Evolutionary conservation across 2,888 invertebrate genomes (phyloP).

Genomic region (Ceratothoa steindachneri): DNA sequence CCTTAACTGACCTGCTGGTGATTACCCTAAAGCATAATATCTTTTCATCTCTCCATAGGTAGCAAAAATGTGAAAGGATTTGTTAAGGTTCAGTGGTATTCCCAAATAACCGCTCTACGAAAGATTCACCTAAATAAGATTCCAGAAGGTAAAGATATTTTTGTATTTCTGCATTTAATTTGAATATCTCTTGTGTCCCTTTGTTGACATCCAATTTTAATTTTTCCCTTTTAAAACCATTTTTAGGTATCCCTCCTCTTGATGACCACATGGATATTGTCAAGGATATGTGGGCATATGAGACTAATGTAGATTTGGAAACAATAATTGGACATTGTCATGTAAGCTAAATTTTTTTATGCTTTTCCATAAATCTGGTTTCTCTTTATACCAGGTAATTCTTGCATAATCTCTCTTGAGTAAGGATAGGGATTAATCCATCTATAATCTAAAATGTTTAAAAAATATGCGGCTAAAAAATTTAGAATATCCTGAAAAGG

Average conservation of each 20-base stretch:
- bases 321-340: constrained; percentile 22
- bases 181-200: too few relatives aligned
- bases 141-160: neutral
- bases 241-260: constrained; percentile 23
- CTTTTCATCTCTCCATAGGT: neutral
- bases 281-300: constrained; percentile 29
- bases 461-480: too few relatives aligned
- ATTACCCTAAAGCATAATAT: too few relatives aligned
- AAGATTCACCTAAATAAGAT: neutral
- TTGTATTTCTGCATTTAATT: too few relatives aligned
- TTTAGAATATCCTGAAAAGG: too few relatives aligned
- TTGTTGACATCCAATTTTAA: too few relatives aligned
- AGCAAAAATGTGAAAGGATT: neutral
- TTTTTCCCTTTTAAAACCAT: neutral
- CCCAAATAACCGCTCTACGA: neutral
- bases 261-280: constrained; percentile 23
- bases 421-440: too few relatives aligned
- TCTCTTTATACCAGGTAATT: too few relatives aligned
- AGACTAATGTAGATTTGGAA: constrained; percentile 30
- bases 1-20: too few relatives aligned
- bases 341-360: constrained; percentile 25
- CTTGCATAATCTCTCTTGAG: too few relatives aligned
- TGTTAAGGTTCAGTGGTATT: neutral
- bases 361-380: too few relatives aligned
- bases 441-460: too few relatives aligned